Evolutionary conservation across 2,888 invertebrate species (phyloP).

Genomic region (Gerris lacustris): DNA sequence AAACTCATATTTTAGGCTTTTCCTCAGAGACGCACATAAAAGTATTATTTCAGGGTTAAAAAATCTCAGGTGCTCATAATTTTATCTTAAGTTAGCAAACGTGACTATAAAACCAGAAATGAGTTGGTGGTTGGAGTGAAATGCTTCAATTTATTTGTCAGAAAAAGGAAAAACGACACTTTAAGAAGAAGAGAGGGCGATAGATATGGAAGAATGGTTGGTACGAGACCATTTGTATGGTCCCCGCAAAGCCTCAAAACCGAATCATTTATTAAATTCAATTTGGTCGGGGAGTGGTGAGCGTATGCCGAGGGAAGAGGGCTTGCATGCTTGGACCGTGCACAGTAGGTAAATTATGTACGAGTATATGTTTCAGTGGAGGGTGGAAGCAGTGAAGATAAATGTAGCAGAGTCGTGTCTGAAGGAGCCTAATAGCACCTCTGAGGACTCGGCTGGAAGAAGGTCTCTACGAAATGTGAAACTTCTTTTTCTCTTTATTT

Average conservation of each 20-base stretch:
- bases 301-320: not conserved
- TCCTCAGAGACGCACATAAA: no score
- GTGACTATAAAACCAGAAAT: not conserved
- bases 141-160: not conserved
- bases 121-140: not conserved
- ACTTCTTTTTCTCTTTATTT: not conserved
- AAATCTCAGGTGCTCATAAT: no score
- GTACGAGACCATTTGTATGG: not conserved
- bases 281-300: not conserved
- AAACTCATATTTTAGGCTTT: no score
- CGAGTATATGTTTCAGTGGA: not conserved
- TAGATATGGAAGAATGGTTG: not conserved
- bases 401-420: not conserved
- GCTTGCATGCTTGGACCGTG: not conserved
- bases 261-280: conserved; percentile 5
- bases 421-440: not conserved
- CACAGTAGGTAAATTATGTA: not conserved
- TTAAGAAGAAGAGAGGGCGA: not conserved
- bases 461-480: not conserved
- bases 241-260: not conserved
- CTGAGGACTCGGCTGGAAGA: not conserved
- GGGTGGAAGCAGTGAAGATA: not conserved
- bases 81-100: no score
- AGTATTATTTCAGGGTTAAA: no score
- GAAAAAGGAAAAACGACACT: not conserved